Percentiles rank a stretch among this genome's conserved stretches.
Conservation (phyloP, 2,888 invertebrate species). For the Physocephala rufipes region DNA sequence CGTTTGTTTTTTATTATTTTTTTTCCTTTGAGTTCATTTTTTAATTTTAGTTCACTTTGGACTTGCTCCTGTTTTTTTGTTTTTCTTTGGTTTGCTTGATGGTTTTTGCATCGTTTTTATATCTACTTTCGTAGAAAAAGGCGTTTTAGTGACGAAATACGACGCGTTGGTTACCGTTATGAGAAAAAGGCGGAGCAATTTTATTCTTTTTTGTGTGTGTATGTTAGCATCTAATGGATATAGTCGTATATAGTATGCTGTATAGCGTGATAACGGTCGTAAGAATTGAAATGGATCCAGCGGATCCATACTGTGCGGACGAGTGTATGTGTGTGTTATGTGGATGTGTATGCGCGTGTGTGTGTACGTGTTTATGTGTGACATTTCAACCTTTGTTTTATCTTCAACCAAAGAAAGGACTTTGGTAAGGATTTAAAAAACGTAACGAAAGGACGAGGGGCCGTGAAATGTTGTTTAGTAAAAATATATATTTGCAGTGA, state of each 20-base stretch:
- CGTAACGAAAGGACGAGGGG: too few species aligned
- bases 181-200: constrained; percentile 39
- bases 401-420: too few species aligned
- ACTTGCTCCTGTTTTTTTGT: neutral
- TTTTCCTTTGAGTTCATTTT: neutral
- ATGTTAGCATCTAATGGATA: constrained; percentile 13
- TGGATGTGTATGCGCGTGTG: neutral
- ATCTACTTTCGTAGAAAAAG: neutral
- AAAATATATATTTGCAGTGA: too few species aligned
- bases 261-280: neutral
- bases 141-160: constrained; percentile 17
- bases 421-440: too few species aligned
- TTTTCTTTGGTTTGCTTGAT: neutral
- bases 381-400: too few species aligned
- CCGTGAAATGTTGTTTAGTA: too few species aligned
- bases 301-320: neutral
- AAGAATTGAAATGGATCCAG: neutral
- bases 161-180: constrained; percentile 7
- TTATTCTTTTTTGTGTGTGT: constrained; percentile 20
- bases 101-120: neutral
- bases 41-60: neutral
- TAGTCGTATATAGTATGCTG: neutral
- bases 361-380: too few species aligned
- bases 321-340: neutral
- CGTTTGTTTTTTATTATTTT: neutral